Conservation (phyloP, 2,113 vertebrate species). For the Mionectes macconnelli region DNA sequence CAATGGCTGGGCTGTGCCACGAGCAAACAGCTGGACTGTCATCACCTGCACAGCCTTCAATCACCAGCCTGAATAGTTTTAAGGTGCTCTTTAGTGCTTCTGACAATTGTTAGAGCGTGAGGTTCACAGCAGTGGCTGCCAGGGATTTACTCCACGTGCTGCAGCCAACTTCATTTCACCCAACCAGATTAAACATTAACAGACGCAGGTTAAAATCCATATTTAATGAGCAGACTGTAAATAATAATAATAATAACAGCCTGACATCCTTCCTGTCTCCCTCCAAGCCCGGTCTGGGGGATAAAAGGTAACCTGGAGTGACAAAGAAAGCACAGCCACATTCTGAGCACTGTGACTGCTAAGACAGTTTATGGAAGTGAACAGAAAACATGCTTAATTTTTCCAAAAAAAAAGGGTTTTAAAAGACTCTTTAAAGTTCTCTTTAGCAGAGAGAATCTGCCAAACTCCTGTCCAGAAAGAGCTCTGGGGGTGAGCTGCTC, state of each 20-base stretch:
- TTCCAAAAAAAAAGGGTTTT: neutral
- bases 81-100: neutral
- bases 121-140: neutral
- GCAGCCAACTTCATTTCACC: neutral
- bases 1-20: neutral
- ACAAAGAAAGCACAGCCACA: neutral
- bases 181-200: conserved; percentile 31
- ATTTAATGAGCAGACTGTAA: conserved; percentile 12
- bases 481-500: neutral
- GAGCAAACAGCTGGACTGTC: neutral
- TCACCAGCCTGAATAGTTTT: neutral
- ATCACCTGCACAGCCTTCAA: neutral
- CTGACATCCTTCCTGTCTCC: neutral
- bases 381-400: neutral
- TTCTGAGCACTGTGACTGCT: neutral
- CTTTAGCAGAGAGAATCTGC: neutral
- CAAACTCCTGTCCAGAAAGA: neutral
- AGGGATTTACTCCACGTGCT: neutral
- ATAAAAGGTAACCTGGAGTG: neutral
- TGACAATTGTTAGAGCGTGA: neutral
- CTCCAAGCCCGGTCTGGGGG: neutral
- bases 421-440: neutral
- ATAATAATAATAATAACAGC: neutral
- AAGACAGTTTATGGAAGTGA: neutral
- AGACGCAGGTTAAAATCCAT: conserved; percentile 28